Base-by-base conservation (phyloP, 2,797 vertebrate genomes). In the Muscicapa striata region DNA sequence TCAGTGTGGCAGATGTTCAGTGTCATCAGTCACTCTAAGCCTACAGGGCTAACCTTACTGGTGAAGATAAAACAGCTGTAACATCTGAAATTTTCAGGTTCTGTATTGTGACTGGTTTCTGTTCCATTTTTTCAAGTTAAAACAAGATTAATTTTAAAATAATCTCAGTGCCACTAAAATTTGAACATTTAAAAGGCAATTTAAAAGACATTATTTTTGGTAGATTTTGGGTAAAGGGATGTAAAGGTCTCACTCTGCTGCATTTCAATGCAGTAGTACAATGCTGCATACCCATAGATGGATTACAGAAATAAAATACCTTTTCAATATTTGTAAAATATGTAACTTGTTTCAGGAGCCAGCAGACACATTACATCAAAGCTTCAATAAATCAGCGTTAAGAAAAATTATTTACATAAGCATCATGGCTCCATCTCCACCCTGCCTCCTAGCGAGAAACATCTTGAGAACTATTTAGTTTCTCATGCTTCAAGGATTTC, bases 401-500 rank as follows among this genome's bases (percentile, higher is more conserved):
- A 91, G 74, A 90, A 76, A 86, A 88, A 83, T 34, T 87, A 90
- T 86, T 91, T 86, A 78, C 51, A 83, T 81, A 40, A 88, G 40
- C 64, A 88, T 62, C 76, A n/a, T 9, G 68, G 79, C 79, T 95
- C 76, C 68, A 70, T 41, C 92, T 86, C 90, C 87, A 88, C 94
- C 95, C 84, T 91, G 80, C 69, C 93, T 69, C 76, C 29, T 69
- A 92, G 96, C 87, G 90, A 84, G 69, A 91, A 70, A 83, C 67
- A 87, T 62, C 91, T 86, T 94, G 83, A 85, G 85, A 94, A 90
- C 73, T 62, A 20, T 20, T 75, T 40, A 13, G 48, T 84, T 94
- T 93, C 91, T 94, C 96, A 94, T 75, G 72, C 82, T 91, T 89
- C 80, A 84, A 90, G 73, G 58, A 94, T 78, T 93, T 90, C 73